These are phyloP conservation scores for Fragum fragum DNA, from an alignment of 2,888 invertebrate genomes.

Conservation along the genomic window DNA sequence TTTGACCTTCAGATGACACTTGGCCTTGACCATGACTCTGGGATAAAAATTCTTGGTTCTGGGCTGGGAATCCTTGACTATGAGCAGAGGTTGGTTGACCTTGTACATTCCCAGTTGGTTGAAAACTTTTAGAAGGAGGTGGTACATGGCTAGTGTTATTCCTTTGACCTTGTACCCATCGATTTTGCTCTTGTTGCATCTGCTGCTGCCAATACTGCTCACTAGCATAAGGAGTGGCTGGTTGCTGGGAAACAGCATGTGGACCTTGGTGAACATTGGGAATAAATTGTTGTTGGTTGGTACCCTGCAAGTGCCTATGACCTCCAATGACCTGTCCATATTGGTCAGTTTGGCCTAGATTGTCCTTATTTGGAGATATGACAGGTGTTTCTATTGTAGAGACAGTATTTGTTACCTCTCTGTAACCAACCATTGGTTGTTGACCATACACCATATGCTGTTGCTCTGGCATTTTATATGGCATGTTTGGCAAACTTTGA, in stretches of 20 bases:
- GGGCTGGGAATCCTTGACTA: slow-evolving; percentile 6
- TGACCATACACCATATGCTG: not conserved
- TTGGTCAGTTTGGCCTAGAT: slow-evolving; percentile 8
- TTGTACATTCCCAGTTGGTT: slow-evolving; percentile 1
- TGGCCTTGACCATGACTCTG: too few species aligned
- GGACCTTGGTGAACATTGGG: not conserved
- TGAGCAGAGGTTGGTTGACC: slow-evolving; percentile 12
- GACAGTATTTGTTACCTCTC: slow-evolving; percentile 69
- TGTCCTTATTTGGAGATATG: slow-evolving; percentile 69
- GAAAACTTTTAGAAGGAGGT: not conserved
- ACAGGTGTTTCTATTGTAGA: slow-evolving; percentile 73
- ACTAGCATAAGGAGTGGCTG: not conserved
- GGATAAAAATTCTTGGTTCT: not conserved
- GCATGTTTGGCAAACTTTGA: not conserved
- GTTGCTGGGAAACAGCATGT: slow-evolving; percentile 12
- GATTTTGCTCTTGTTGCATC: slow-evolving; percentile 11
- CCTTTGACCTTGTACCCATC: slow-evolving; percentile 1
- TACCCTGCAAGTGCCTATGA: slow-evolving; percentile 23
- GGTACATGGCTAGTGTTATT: not conserved
- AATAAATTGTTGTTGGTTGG: not conserved
- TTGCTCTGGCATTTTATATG: not conserved
- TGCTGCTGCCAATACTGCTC: slow-evolving; percentile 27
- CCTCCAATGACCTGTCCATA: slow-evolving; percentile 18
- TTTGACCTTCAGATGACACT: not conserved
- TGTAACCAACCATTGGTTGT: slow-evolving; percentile 16